These are phyloP conservation scores for Microcebus murinus DNA, from an alignment of 2,113 vertebrate genomes.

Conservation along the genomic window DNA sequence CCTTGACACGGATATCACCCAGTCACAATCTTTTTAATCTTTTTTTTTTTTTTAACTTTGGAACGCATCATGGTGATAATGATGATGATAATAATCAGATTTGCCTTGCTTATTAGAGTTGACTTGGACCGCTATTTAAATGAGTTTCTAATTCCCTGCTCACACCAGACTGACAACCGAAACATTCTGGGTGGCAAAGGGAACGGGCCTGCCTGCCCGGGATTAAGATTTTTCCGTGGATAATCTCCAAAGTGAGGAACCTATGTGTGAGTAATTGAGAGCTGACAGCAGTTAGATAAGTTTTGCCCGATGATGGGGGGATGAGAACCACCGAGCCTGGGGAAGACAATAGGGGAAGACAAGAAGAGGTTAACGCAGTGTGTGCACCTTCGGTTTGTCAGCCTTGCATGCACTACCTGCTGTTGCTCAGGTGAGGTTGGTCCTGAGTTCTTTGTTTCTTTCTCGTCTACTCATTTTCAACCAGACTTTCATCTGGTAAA, in stretches of 20 bases:
- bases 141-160: constrained; percentile 70
- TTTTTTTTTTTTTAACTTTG: background rate
- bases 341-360: background rate
- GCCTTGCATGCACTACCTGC: background rate
- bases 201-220: constrained; percentile 44
- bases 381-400: background rate
- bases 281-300: background rate
- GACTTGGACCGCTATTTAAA: constrained; percentile 49
- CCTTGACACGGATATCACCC: background rate
- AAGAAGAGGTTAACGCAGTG: background rate
- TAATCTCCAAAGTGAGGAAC: constrained; percentile 42
- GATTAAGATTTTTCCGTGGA: constrained; percentile 67
- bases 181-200: constrained; percentile 64
- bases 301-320: background rate
- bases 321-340: background rate
- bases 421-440: background rate
- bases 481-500: background rate
- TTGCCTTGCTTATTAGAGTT: constrained; percentile 55
- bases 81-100: constrained; percentile 56
- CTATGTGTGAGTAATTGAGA: background rate
- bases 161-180: constrained; percentile 51
- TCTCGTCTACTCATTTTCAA: background rate
- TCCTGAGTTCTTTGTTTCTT: background rate
- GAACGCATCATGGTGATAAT: constrained; percentile 11
- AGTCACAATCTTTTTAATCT: background rate